Evolutionary conservation across 1,140 invertebrate species (phyloP).

Genomic region (Papilio polytes): DNA sequence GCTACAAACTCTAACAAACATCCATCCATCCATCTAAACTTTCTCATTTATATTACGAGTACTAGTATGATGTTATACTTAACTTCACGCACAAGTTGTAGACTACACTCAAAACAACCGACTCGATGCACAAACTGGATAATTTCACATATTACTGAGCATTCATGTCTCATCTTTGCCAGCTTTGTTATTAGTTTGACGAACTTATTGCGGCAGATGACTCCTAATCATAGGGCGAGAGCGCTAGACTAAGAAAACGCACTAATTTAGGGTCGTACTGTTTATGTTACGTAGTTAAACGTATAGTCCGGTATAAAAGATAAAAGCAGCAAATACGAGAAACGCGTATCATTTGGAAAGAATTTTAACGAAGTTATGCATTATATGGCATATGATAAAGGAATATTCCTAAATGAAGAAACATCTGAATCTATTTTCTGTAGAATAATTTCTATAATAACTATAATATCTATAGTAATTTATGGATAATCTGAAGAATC

Average conservation of each 20-base stretch:
- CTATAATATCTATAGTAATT: too few species aligned
- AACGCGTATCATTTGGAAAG: neutral
- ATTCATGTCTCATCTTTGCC: conserved; percentile 19
- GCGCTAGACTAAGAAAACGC: conserved; percentile 35
- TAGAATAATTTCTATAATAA: neutral
- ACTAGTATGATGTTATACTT: too few species aligned
- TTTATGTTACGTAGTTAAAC: conserved; percentile 36
- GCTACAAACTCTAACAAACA: too few species aligned
- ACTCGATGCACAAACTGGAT: conserved; percentile 30
- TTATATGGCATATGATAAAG: neutral
- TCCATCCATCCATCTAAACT: too few species aligned
- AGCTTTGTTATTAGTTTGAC: conserved; percentile 31
- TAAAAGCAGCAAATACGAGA: conserved; percentile 15
- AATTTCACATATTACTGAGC: conserved; percentile 39
- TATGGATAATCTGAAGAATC: too few species aligned
- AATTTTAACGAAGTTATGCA: neutral
- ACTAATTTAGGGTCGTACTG: conserved; percentile 36
- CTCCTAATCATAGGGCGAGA: conserved; percentile 28
- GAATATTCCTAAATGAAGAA: too few species aligned
- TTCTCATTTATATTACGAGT: too few species aligned
- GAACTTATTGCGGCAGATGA: conserved; percentile 31
- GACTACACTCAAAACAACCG: neutral
- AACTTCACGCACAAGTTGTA: conserved; percentile 7
- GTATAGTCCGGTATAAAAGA: conserved; percentile 6
- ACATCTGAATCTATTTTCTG: too few species aligned